Conservation (phyloP, 2,888 invertebrate species). For the Pristionchus maxplancki region DNA sequence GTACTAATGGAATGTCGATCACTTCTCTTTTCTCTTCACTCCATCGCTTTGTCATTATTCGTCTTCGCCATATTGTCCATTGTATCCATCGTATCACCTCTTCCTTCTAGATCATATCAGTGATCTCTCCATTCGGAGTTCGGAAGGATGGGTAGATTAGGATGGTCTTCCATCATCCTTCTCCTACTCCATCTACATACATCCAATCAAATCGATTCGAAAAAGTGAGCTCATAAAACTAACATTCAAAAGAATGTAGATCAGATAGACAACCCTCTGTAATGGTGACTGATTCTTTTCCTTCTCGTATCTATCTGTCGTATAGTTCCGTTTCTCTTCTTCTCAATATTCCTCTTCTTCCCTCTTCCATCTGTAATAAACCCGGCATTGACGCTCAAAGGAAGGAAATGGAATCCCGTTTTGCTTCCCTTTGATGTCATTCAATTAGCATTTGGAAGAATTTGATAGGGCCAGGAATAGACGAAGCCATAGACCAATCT, state of each 20-base stretch:
- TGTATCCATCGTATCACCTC: background rate
- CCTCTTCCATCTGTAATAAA: slow-evolving; percentile 16
- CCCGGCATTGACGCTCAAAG: background rate
- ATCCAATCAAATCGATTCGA: background rate
- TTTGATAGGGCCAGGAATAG: background rate
- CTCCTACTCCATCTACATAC: background rate
- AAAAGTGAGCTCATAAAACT: background rate
- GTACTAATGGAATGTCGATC: slow-evolving; percentile 14
- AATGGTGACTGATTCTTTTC: no score
- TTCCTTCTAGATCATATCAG: background rate
- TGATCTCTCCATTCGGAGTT: background rate
- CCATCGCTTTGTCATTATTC: background rate
- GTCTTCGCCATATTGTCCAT: background rate
- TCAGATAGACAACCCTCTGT: no score
- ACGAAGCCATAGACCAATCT: background rate
- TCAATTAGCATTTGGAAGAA: background rate
- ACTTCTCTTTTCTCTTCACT: background rate
- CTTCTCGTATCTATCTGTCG: background rate
- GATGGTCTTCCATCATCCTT: background rate
- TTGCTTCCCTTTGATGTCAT: background rate
- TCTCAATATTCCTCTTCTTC: background rate
- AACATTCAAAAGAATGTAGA: no score
- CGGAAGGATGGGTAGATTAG: background rate
- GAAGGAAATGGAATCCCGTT: background rate
- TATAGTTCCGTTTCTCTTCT: background rate